These are phyloP conservation scores for Trogon melanurus DNA, from an alignment of 2,113 vertebrate species.

Conservation along the genomic window DNA sequence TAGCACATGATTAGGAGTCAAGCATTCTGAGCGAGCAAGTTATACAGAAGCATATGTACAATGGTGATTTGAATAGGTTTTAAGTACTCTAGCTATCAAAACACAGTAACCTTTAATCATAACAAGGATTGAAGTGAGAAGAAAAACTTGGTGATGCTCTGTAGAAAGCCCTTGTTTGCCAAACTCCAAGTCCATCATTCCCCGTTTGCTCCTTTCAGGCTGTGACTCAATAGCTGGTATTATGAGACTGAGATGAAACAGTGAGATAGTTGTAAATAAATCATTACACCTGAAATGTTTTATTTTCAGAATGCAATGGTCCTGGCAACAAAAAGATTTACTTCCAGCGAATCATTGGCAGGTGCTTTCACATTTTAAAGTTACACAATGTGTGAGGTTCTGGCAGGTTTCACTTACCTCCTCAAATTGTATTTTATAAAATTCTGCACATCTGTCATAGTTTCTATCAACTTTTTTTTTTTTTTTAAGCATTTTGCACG, in stretches of 20 bases:
- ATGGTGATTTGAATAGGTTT: constrained; percentile 31
- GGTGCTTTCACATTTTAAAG: neutral
- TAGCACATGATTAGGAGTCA: constrained; percentile 43
- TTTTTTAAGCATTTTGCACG: neutral
- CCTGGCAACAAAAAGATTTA: constrained; percentile 1
- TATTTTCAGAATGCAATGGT: neutral
- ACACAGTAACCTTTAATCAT: constrained; percentile 33
- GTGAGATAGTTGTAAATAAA: neutral
- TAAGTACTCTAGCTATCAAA: constrained; percentile 11
- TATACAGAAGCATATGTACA: neutral
- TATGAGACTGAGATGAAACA: neutral
- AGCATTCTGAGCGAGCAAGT: neutral
- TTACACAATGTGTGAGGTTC: neutral
- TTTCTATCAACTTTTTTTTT: neutral
- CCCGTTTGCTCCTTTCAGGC: neutral
- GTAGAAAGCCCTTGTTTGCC: neutral
- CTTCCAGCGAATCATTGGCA: neutral
- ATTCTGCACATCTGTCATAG: constrained; percentile 33
- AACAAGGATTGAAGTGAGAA: constrained; percentile 10
- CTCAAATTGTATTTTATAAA: neutral
- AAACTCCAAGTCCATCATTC: neutral
- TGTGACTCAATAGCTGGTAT: neutral
- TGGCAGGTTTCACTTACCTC: neutral
- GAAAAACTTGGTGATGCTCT: constrained; percentile 18
- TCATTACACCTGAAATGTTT: neutral